These are phyloP conservation scores for Phaethon lepturus DNA, from an alignment of 2,113 vertebrate species.

Conservation along the genomic window DNA sequence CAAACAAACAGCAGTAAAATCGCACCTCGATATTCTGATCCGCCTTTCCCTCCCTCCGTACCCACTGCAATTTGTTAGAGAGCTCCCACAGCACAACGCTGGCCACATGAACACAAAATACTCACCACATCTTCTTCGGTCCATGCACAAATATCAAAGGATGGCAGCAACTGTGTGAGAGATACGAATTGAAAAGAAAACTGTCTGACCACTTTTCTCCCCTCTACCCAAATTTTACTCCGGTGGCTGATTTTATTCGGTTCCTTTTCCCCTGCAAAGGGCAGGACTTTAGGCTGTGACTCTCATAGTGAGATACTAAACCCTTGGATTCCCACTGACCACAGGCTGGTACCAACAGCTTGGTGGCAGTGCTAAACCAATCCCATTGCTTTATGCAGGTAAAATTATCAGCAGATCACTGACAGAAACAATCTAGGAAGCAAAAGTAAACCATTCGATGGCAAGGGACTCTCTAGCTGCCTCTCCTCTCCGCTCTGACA, in stretches of 20 bases:
- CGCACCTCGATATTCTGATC: neutral
- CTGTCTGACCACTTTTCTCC: neutral
- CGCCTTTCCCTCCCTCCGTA: neutral
- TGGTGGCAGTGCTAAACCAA: neutral
- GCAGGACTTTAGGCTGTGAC: neutral
- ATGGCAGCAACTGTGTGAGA: constrained; percentile 90
- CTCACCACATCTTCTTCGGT: constrained; percentile 97
- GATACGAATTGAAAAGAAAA: constrained; percentile 73
- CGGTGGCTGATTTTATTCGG: neutral
- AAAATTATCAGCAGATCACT: neutral
- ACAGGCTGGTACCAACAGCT: neutral
- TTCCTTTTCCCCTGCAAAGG: neutral
- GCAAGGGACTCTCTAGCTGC: neutral
- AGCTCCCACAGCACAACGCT: neutral
- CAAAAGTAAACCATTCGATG: neutral
- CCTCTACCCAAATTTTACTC: neutral
- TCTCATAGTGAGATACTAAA: neutral
- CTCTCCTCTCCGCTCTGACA: neutral
- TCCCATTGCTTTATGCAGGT: neutral
- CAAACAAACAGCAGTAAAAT: neutral
- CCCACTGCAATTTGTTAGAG: neutral
- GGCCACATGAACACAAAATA: constrained; percentile 31
- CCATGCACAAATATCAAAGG: constrained; percentile 93
- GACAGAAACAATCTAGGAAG: neutral
- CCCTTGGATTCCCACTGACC: neutral